Conservation (phyloP, 2,888 invertebrate genomes). For the Hemistola chrysoprasaria region DNA sequence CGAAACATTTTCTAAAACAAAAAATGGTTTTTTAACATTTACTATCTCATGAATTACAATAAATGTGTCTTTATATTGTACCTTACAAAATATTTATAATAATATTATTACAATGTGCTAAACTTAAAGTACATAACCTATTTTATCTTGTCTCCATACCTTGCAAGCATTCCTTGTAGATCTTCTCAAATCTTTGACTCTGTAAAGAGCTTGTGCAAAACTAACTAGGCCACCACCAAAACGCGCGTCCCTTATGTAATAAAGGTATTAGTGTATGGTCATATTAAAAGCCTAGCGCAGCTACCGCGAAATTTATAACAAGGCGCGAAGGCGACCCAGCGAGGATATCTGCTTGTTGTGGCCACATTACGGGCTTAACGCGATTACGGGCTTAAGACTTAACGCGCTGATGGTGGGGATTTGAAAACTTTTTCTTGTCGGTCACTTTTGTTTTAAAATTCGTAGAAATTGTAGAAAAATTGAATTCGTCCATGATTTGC, state of each 20-base stretch:
- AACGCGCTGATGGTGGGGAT: too few relatives aligned
- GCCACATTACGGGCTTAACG: too few relatives aligned
- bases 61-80: constrained; percentile 79
- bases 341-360: too few relatives aligned
- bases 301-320: too few relatives aligned
- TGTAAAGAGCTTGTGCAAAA: constrained; percentile 47
- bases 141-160: constrained; percentile 71
- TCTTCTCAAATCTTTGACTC: constrained; percentile 13
- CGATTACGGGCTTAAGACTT: too few relatives aligned
- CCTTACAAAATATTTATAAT: constrained; percentile 68
- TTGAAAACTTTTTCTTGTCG: too few relatives aligned
- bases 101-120: constrained; percentile 79
- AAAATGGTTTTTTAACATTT: constrained; percentile 68
- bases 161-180: constrained; percentile 67
- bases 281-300: too few relatives aligned
- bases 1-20: constrained; percentile 1
- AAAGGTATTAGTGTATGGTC: too few relatives aligned
- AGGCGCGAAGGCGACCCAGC: too few relatives aligned
- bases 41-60: constrained; percentile 80
- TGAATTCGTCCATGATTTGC: too few relatives aligned
- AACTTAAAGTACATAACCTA: constrained; percentile 73
- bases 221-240: constrained; percentile 57
- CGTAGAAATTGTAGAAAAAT: too few relatives aligned
- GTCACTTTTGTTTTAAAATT: too few relatives aligned
- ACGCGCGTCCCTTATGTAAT: constrained; percentile 36